Percentiles rank a stretch among this genome's conserved stretches.
phyloP scores from a whole-genome alignment of 2,113 vertebrate genomes.

The Oxyura jamaicensis region DNA sequence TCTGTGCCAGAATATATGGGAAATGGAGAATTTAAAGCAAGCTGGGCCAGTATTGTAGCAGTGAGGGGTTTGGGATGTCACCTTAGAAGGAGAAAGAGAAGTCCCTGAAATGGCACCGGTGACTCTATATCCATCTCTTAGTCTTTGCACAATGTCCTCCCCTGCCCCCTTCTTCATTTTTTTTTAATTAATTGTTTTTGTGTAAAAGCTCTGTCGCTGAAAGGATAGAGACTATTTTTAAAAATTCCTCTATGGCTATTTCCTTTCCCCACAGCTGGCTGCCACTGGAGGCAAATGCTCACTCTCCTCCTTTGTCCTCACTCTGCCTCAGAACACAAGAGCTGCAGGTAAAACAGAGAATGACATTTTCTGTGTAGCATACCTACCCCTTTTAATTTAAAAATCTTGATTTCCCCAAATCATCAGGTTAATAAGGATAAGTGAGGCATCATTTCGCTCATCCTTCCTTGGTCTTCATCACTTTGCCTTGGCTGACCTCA shows the following conservation, averaged over 20 bases:
- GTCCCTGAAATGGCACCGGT: background rate
- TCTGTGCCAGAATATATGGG: slow-evolving; percentile 11
- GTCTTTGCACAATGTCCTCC: background rate
- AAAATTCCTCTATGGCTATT: slow-evolving; percentile 58
- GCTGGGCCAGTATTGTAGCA: background rate
- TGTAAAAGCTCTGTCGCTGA: background rate
- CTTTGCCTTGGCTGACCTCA: accelerated
- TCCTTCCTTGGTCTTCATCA: background rate
- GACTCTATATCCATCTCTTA: background rate
- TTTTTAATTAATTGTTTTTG: background rate
- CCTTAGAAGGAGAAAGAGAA: background rate
- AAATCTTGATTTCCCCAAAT: background rate
- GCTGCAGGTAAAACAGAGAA: background rate
- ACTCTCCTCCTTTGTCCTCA: background rate
- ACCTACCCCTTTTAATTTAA: background rate
- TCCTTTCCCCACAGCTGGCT: slow-evolving; percentile 36
- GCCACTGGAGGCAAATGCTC: slow-evolving; percentile 10
- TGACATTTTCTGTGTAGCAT: background rate
- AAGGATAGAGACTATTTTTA: slow-evolving; percentile 66
- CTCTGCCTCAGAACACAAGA: background rate
- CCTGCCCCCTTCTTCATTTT: background rate
- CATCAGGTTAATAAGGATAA: background rate
- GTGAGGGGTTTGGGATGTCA: background rate
- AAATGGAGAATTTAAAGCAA: slow-evolving; percentile 23
- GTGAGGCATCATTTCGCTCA: background rate